A percentile compares a stretch with the other conserved stretches of the same genome.
Evolutionary conservation across 2,888 invertebrate genomes (phyloP).

Genomic region (Polymixis lichenea): DNA sequence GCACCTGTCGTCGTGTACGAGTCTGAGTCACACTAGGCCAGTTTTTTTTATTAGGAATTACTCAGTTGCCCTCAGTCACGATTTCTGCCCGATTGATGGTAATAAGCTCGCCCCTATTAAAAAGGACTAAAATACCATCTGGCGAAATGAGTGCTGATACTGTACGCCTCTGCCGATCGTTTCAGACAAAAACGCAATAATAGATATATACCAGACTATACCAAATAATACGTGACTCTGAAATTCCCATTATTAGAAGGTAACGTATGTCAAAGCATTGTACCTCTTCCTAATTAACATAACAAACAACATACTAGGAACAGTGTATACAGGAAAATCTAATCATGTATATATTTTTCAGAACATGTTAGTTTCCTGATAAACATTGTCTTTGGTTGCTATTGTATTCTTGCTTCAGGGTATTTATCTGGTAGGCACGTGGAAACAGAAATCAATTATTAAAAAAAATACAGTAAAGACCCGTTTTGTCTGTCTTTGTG

Average conservation of each 20-base stretch:
- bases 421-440: neutral
- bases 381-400: neutral
- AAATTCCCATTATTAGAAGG: neutral
- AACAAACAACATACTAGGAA: neutral
- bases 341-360: neutral
- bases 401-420: constrained; percentile 1
- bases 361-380: neutral
- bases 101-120: neutral
- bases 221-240: too few species aligned
- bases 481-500: neutral
- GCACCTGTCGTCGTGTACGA: too few species aligned
- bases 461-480: too few species aligned
- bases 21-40: too few species aligned
- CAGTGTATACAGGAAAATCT: neutral
- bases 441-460: neutral
- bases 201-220: neutral
- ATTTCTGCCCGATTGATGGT: neutral
- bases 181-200: neutral
- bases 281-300: neutral
- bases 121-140: neutral
- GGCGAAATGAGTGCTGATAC: neutral
- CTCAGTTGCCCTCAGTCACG: neutral
- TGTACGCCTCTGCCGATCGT: neutral
- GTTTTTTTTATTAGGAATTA: too few species aligned
- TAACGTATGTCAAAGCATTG: neutral